Base-by-base conservation (phyloP, 2,113 vertebrate species). In the Sander lucioperca region DNA sequence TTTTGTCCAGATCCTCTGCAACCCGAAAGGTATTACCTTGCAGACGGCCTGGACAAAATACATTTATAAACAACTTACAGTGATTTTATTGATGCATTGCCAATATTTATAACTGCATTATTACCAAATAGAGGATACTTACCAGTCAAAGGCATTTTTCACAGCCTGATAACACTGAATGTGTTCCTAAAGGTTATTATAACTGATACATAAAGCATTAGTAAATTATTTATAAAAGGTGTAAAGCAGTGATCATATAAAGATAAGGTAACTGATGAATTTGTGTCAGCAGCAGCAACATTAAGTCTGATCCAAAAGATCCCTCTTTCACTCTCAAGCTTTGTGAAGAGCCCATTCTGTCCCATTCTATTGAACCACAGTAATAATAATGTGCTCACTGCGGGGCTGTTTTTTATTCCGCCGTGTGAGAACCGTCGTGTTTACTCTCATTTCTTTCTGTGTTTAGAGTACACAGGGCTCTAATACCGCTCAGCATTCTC, bases 381-480 rank as follows among this genome's bases (percentile, higher is more conserved):
- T 63, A 59, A 5, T 53, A 54, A 61, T 77, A 54, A 6, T n/a
- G 66, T 65, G 69, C 63, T 65, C 72, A 59, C 61, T 27, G 78
- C 30, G 43, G 8, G 85, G 65, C 54, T 53, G 47, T 21, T 73
- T 59, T 16, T 56, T 57, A 66, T 71, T 54, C 74, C 56, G 11
- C 19, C 39, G 57, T 30, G 87, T 68, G 84, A 85, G 64, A 87
- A 76, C 74, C 43, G 0, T 25, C 43, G 27, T 78, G 85, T 87
- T 87, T 83, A 57, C 57, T 81, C 61, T 62, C 48, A 27, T 47
- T 74, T 76, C 83, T 83, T 27, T 47, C 25, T 54, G 65, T 75
- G 68, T 73, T 69, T 51, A 36, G 64, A 78, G 61, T 19, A 45
- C 56, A 80, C 54, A 61, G 59, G 61, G 18, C 68, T 73, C 66